Conservation (phyloP, 1,140 invertebrate genomes). For the Brachionus manjavacas region DNA sequence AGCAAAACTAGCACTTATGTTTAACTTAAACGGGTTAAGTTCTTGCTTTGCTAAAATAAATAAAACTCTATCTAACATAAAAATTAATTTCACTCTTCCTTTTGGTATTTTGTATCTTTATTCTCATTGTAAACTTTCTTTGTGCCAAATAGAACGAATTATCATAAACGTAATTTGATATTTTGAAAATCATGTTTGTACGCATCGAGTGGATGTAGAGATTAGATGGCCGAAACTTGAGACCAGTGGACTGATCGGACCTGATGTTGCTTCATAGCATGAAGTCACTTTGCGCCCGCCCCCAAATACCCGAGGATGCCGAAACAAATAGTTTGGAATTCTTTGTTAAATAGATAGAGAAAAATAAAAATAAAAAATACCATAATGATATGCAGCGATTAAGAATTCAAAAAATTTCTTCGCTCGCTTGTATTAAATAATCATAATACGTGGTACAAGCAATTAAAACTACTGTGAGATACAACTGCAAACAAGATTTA, state of each 20-base stretch:
- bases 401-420: constrained; percentile 35
- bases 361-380: neutral
- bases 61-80: neutral
- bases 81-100: constrained; percentile 13
- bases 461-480: neutral
- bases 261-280: neutral
- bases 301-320: neutral
- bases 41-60: constrained; percentile 1
- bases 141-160: neutral
- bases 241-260: neutral
- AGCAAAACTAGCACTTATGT: neutral
- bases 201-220: neutral
- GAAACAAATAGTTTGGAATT: neutral
- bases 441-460: neutral
- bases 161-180: constrained; percentile 29
- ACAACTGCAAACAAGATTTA: neutral
- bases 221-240: constrained; percentile 2
- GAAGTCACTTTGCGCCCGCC: neutral
- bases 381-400: constrained; percentile 6
- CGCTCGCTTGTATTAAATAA: constrained; percentile 13
- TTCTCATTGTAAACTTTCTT: constrained; percentile 4
- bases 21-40: neutral
- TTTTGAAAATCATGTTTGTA: constrained; percentile 10
- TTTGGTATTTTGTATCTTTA: constrained; percentile 23
- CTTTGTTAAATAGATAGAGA: neutral